phyloP scores from a whole-genome alignment of 1,140 invertebrate genomes.

The Heliconius nattereri region DNA sequence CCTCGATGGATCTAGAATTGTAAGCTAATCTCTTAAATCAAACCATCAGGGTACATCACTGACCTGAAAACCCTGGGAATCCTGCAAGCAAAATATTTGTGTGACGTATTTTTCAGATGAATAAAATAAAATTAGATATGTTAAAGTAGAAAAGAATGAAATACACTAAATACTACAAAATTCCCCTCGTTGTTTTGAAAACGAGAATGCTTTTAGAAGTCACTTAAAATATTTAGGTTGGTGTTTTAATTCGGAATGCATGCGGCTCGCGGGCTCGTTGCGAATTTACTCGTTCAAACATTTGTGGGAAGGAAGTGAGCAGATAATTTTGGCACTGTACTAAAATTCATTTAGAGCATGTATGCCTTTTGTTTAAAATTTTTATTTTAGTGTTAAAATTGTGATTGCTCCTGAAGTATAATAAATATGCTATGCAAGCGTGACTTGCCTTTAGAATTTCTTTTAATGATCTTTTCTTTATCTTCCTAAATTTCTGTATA shows the following conservation, averaged over 20 bases:
- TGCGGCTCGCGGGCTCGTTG: neutral
- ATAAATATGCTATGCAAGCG: too few species aligned
- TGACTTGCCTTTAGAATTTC: too few species aligned
- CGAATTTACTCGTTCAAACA: neutral
- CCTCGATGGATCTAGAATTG: conserved; percentile 13
- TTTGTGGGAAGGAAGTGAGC: neutral
- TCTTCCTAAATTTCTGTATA: too few species aligned
- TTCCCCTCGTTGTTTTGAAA: neutral
- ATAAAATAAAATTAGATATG: conserved; percentile 19
- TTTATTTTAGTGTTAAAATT: too few species aligned
- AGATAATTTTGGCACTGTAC: neutral
- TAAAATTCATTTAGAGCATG: neutral
- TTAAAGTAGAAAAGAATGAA: neutral
- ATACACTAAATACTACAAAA: neutral
- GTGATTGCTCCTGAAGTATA: too few species aligned
- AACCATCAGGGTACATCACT: conserved; percentile 53
- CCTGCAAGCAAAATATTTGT: conserved; percentile 76
- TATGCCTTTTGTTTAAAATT: neutral
- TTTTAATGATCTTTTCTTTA: too few species aligned
- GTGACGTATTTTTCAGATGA: conserved; percentile 48
- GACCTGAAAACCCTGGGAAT: conserved; percentile 81
- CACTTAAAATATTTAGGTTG: conserved; percentile 13
- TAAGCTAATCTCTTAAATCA: conserved; percentile 35
- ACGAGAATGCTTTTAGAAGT: conserved; percentile 14
- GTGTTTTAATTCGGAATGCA: conserved; percentile 22